phyloP scores from a whole-genome alignment of 2,113 vertebrate genomes.

The Oncorhynchus clarkii region DNA sequence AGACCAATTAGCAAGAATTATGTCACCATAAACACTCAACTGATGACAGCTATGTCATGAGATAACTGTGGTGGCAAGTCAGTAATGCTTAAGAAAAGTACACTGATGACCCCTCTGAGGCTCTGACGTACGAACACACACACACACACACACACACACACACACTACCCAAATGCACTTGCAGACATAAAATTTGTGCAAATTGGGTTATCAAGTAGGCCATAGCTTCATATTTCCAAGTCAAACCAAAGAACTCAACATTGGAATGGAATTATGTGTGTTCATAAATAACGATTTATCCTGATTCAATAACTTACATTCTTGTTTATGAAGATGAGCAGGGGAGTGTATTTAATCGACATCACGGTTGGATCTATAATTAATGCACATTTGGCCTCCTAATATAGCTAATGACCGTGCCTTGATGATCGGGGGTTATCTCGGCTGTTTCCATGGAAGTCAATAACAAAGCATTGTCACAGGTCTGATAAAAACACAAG shows the following conservation, averaged over 20 bases:
- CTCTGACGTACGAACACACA: not conserved
- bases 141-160: not conserved
- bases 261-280: not conserved
- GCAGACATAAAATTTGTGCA: too few relatives aligned
- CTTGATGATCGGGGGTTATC: not conserved
- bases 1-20: not conserved
- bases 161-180: not conserved
- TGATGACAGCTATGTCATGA: not conserved
- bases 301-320: not conserved
- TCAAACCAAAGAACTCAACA: not conserved
- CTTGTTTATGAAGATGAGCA: slow-evolving; percentile 1
- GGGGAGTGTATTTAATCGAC: not conserved
- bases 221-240: not conserved
- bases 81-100: not conserved
- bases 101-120: not conserved
- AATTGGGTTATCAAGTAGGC: too few relatives aligned
- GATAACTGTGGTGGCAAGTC: not conserved
- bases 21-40: not conserved
- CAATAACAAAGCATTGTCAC: too few relatives aligned
- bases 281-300: not conserved
- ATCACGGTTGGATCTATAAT: slow-evolving; percentile 6
- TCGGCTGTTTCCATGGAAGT: too few relatives aligned
- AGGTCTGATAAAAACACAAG: too few relatives aligned
- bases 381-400: not conserved
- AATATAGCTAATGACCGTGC: not conserved